Evolutionary conservation across 2,797 vertebrate genomes (phyloP).

Genomic region (Cynodonichthys magdalenae): DNA sequence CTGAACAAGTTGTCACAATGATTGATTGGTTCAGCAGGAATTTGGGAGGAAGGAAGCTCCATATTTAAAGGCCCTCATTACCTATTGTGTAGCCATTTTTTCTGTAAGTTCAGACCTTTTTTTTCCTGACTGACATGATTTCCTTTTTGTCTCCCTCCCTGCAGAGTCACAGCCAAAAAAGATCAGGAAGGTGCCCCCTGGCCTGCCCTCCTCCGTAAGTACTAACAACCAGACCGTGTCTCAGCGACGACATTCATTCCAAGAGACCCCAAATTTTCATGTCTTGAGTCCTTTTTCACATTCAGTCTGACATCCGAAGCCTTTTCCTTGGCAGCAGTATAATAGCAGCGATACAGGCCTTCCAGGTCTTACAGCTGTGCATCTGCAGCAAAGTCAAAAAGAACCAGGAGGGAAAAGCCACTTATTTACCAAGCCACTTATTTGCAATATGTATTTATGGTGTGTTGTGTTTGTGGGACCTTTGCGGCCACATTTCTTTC

Average conservation of each 20-base stretch:
- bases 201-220: constrained; percentile 95
- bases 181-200: constrained; percentile 96
- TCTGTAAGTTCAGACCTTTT: constrained; percentile 9
- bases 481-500: constrained; percentile 68
- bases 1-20: constrained; percentile 41
- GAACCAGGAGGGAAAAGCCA: constrained; percentile 28
- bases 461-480: constrained; percentile 69
- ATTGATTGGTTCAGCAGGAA: constrained; percentile 30
- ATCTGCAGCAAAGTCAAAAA: constrained; percentile 41
- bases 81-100: constrained; percentile 19
- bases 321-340: constrained; percentile 33
- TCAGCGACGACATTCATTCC: constrained; percentile 18
- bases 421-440: constrained; percentile 66
- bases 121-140: constrained; percentile 27
- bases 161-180: constrained; percentile 93
- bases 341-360: constrained; percentile 48
- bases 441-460: constrained; percentile 76
- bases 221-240: constrained; percentile 34
- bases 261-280: constrained; percentile 35
- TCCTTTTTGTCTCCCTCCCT: constrained; percentile 26
- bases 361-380: constrained; percentile 69
- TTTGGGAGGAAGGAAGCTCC: constrained; percentile 6
- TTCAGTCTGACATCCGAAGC: constrained; percentile 46
- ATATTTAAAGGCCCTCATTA: constrained; percentile 16
- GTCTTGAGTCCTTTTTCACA: constrained; percentile 43